Conservation (phyloP, 2,797 vertebrate species). For the Sebastes hopkinsi region DNA sequence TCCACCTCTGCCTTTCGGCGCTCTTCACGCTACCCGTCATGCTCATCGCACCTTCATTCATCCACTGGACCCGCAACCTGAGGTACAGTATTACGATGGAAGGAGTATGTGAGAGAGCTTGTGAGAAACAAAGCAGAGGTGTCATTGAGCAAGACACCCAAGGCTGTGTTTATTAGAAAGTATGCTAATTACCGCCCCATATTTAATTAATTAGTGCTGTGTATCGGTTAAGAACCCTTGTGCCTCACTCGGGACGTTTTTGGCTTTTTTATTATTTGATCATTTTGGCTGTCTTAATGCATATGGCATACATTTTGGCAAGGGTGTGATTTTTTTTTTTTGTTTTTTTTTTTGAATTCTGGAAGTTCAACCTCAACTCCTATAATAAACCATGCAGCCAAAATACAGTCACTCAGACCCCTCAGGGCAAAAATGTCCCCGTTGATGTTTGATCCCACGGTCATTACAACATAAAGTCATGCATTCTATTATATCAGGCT, state of each 20-base stretch:
- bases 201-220: background rate
- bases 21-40: slow-evolving; percentile 86
- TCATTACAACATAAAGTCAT: too few relatives aligned
- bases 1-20: slow-evolving; percentile 87
- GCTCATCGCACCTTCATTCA: slow-evolving; percentile 87
- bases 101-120: background rate
- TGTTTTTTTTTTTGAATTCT: too few relatives aligned
- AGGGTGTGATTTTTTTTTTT: too few relatives aligned
- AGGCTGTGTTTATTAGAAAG: background rate
- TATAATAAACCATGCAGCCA: too few relatives aligned
- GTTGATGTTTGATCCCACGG: too few relatives aligned
- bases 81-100: slow-evolving; percentile 78
- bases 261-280: background rate
- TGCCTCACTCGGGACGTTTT: background rate
- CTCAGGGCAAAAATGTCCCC: too few relatives aligned
- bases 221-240: background rate
- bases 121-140: background rate
- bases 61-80: slow-evolving; percentile 94
- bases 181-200: background rate
- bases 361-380: too few relatives aligned
- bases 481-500: too few relatives aligned
- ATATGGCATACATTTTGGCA: too few relatives aligned
- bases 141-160: background rate
- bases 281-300: background rate
- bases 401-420: too few relatives aligned